These are phyloP conservation scores for Stichopus chloronotus DNA, from an alignment of 35 echinoderm and acorn worm species.

Conservation along the genomic window DNA sequence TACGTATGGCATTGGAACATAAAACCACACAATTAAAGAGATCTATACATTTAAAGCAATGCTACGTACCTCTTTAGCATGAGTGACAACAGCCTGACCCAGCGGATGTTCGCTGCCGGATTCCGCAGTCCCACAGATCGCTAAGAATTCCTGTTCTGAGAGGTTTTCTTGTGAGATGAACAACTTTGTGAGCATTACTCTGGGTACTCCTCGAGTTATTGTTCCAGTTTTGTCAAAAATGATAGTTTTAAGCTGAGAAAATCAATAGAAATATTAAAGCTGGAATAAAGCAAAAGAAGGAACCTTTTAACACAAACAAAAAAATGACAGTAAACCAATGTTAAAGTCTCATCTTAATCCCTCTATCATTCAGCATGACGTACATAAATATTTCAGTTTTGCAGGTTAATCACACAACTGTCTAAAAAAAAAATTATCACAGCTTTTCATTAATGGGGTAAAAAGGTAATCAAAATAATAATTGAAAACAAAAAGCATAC, in stretches of 20 bases:
- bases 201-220: slow-evolving; percentile 83
- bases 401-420: too few species aligned
- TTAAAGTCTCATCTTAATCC: too few species aligned
- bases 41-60: not conserved
- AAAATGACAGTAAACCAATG: not conserved
- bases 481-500: too few species aligned
- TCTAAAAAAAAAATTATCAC: too few species aligned
- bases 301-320: not conserved
- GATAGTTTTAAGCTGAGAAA: slow-evolving; percentile 82
- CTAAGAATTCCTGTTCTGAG: slow-evolving; percentile 84
- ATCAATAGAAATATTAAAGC: slow-evolving; percentile 7
- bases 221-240: slow-evolving; percentile 99
- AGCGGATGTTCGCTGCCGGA: slow-evolving; percentile 95
- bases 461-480: too few species aligned
- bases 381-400: too few species aligned
- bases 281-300: not conserved
- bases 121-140: slow-evolving; percentile 88
- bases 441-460: too few species aligned
- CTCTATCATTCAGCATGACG: too few species aligned
- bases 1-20: too few species aligned
- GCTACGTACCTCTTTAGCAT: slow-evolving; percentile 87
- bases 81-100: slow-evolving; percentile 77
- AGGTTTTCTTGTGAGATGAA: slow-evolving; percentile 62
- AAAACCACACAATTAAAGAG: too few species aligned
- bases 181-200: slow-evolving; percentile 77